Evolutionary conservation across 1,140 invertebrate species (phyloP), one percentile per base, ranked within the genome.

Genomic region (silkworm (Bombyx mori)): DNA sequence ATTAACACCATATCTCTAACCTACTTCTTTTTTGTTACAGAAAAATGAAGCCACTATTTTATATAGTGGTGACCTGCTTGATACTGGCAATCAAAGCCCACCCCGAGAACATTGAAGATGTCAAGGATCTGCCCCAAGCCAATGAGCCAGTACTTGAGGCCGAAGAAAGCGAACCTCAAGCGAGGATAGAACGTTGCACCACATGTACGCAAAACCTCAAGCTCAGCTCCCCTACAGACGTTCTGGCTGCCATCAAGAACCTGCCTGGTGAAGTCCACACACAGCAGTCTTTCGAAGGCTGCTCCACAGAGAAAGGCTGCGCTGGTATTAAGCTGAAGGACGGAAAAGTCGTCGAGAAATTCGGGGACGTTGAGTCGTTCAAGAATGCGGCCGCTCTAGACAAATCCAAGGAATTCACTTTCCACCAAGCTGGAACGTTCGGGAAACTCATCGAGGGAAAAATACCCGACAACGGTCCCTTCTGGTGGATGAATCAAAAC

Each of bases 401-500:
- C 42, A 50, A 63, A 0, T 70, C 63, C 12, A 86, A 86, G 5
- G 84, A 88, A 61, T 88, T 86, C 56, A 70, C 64, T 9, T 84
- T 86, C 65, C 79, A 85, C 45, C 65, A 76, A 5, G 70, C 72
- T 8, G 72, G 64, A 12, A 60, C 60, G 8, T 62, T 71, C 42
- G 75, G 69, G 7, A 78, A 74, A 12, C 70, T 69, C 1, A 74
- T 85, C 43, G 63, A 72, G 6, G 26, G 26, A 35, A 35, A 35
- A 5, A 35, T 35, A 35, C 26, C 26, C 26, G 65, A 62, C 1
- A 68, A 71, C 26, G 79, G 68, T 45, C 83, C 88, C 3, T 89
- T 86, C 66, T 90, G 89, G 89, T 90, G 90, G 90, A 85, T 88
- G 79, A 79, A 73, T 50, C 62, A 85, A 43, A 76, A 91, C 60